These are phyloP conservation scores for Cerastis leucographa DNA, from an alignment of 2,888 invertebrate genomes.

Conservation along the genomic window DNA sequence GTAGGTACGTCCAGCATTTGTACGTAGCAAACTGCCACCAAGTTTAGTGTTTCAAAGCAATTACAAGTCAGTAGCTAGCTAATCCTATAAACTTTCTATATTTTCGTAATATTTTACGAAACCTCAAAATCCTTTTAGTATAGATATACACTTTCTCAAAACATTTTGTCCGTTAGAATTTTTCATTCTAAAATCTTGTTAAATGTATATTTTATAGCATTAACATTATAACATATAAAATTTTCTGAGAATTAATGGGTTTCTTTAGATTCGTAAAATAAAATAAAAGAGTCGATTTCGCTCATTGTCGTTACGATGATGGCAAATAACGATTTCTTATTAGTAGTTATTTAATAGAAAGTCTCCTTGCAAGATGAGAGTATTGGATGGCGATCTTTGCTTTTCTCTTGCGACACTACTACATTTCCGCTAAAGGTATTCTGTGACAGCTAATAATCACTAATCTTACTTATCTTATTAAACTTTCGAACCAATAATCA, in stretches of 20 bases:
- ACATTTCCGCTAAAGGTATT: not conserved
- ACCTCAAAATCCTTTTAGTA: not conserved
- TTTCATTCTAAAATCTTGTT: slow-evolving; percentile 7
- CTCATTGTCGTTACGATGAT: slow-evolving; percentile 47
- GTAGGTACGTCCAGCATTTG: not conserved
- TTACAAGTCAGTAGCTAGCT: not conserved
- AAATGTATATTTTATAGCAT: slow-evolving; percentile 21
- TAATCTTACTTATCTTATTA: too few species aligned
- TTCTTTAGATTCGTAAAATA: slow-evolving; percentile 32
- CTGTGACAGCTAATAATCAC: not conserved
- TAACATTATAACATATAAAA: slow-evolving; percentile 28
- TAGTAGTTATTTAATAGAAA: slow-evolving; percentile 60
- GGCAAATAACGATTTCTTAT: slow-evolving; percentile 51
- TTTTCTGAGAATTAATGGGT: slow-evolving; percentile 38
- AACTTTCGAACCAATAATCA: slow-evolving; percentile 3
- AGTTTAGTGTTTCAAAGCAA: not conserved
- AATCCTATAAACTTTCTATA: not conserved
- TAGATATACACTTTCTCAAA: slow-evolving; percentile 24
- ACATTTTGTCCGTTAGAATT: not conserved
- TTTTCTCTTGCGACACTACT: slow-evolving; percentile 13
- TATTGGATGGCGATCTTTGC: slow-evolving; percentile 9
- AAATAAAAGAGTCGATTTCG: slow-evolving; percentile 55
- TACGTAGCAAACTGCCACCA: too few species aligned
- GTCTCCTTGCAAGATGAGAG: slow-evolving; percentile 27
- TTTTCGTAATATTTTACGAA: not conserved